phyloP scores from a whole-genome alignment of 23 tunicate species.

The Corella eumyota region DNA sequence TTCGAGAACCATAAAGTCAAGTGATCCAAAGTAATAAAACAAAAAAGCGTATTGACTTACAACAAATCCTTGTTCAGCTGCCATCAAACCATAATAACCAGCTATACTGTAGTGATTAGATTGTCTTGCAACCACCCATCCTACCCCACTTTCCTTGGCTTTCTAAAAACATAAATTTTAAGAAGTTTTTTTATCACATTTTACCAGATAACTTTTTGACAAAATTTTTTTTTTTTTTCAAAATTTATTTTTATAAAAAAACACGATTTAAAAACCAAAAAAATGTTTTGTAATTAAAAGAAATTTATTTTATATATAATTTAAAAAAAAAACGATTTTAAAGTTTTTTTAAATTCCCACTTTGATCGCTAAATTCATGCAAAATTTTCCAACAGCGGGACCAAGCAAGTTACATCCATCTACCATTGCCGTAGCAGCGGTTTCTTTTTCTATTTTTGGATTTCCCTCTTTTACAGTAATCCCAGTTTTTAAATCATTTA shows the following conservation, averaged over 20 bases:
- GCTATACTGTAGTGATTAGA: constrained; percentile 96
- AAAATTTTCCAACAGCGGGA: constrained; percentile 87
- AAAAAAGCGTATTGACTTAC: constrained; percentile 28
- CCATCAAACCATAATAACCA: constrained; percentile 92
- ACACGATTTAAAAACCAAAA: too few relatives aligned
- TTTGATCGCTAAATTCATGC: constrained; percentile 90
- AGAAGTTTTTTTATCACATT: background rate
- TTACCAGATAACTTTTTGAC: background rate
- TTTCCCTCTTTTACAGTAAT: constrained; percentile 32
- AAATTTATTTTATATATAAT: too few relatives aligned
- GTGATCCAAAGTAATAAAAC: too few relatives aligned
- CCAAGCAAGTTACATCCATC: constrained; percentile 84
- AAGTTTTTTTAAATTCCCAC: too few relatives aligned
- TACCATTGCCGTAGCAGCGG: constrained; percentile 87
- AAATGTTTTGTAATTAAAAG: background rate
- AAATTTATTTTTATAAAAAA: too few relatives aligned
- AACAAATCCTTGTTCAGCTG: constrained; percentile 48
- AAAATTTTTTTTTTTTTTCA: background rate
- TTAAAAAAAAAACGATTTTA: too few relatives aligned
- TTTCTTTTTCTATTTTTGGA: constrained; percentile 50
- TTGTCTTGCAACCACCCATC: constrained; percentile 72
- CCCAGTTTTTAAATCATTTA: constrained; percentile 61
- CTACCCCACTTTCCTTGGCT: constrained; percentile 91
- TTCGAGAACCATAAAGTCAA: too few relatives aligned
- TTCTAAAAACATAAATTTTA: constrained; percentile 37